Percentiles rank a stretch among this genome's conserved stretches.
Conservation (phyloP, 2,888 invertebrate genomes). For the Melanchra persicariae region DNA sequence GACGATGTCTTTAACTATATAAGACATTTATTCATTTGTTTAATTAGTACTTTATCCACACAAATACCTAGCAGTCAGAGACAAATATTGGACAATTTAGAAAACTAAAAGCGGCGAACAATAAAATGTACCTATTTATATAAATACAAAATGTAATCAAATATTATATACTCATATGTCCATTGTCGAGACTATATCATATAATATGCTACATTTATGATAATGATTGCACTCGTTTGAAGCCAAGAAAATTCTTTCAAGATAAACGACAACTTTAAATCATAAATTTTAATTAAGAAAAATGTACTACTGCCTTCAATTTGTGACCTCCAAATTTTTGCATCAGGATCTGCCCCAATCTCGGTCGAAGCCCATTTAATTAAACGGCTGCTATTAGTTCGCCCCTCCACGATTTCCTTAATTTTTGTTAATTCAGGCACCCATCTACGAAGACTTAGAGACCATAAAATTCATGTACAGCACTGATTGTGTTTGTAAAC, state of each 20-base stretch:
- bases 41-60: background rate
- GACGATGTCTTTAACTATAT: background rate
- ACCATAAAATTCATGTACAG: constrained; percentile 20
- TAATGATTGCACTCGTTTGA: too few relatives aligned
- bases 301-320: constrained; percentile 32
- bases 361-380: constrained; percentile 67
- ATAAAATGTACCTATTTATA: too few relatives aligned
- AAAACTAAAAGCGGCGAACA: too few relatives aligned
- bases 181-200: too few relatives aligned
- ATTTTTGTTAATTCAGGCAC: constrained; percentile 73
- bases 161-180: too few relatives aligned
- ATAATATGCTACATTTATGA: too few relatives aligned
- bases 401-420: constrained; percentile 67
- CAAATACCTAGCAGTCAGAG: background rate
- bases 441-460: constrained; percentile 34
- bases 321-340: constrained; percentile 54
- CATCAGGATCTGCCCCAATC: constrained; percentile 56
- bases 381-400: constrained; percentile 67
- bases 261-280: background rate
- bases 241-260: background rate
- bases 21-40: background rate
- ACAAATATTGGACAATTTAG: too few relatives aligned
- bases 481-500: constrained; percentile 14
- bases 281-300: constrained; percentile 21
- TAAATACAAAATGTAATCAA: too few relatives aligned